A percentile compares a stretch with the other conserved stretches of the same genome.
Conservation (phyloP, 2,888 invertebrate species). For the Xylophagus ater region DNA sequence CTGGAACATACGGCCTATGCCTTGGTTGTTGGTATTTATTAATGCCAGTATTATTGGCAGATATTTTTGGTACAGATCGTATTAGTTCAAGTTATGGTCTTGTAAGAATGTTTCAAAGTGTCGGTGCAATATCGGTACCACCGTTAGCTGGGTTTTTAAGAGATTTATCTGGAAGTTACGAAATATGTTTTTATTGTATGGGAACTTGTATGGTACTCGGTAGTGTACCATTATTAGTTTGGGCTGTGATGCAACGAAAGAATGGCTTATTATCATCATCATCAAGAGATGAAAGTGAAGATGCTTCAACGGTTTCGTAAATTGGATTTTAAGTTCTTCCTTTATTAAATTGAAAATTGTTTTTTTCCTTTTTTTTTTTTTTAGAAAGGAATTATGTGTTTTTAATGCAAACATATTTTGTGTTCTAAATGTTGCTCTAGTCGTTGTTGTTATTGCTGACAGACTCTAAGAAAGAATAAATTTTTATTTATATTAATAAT, state of each 20-base stretch:
- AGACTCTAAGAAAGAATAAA: too few species aligned
- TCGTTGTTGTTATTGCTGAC: too few species aligned
- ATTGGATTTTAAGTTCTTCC: too few species aligned
- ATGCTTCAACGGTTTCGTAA: constrained; percentile 31
- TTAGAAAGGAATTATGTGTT: too few species aligned
- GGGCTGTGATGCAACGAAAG: constrained; percentile 31
- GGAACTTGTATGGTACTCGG: constrained; percentile 64
- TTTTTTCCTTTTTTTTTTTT: too few species aligned
- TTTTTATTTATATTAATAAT: too few species aligned
- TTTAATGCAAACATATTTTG: too few species aligned
- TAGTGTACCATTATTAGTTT: constrained; percentile 50
- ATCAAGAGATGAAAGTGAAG: constrained; percentile 29
- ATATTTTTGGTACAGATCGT: constrained; percentile 61
- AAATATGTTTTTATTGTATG: constrained; percentile 64
- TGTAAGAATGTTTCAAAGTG: constrained; percentile 64
- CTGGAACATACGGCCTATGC: constrained; percentile 58
- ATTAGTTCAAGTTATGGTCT: constrained; percentile 66
- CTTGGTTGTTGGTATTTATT: constrained; percentile 67
- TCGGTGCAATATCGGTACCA: constrained; percentile 61
- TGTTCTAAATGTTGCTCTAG: too few species aligned
- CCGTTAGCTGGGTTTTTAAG: constrained; percentile 57
- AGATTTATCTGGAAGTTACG: constrained; percentile 60
- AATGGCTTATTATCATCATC: constrained; percentile 25
- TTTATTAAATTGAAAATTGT: too few species aligned
- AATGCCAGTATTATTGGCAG: constrained; percentile 61